Base-by-base conservation (phyloP, 2,888 invertebrate species). In the Cephus rjabovi region DNA sequence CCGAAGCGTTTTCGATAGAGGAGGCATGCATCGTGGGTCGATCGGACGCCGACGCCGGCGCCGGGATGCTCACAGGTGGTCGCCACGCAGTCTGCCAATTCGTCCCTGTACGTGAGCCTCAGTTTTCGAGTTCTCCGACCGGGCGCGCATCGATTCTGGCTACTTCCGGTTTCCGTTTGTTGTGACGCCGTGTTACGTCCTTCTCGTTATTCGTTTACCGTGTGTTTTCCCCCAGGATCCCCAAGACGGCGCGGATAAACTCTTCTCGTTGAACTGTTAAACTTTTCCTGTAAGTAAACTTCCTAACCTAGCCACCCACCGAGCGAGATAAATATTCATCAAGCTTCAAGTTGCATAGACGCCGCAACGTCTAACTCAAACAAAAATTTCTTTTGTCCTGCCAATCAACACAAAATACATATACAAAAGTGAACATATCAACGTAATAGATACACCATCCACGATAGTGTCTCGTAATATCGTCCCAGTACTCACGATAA, bases 51-150 rank as follows among this genome's bases (percentile, higher is more conserved):
- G 89, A 89, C 89, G 88, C 89, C 86, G 88, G 88, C 89, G 89
- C 86, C 85, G 83, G 81, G 83, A 86, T 82, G 88, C 83, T 89
- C 87, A 89, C 90, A 89, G 89, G 89, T 89, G 89, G 89, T 90
- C 90, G 89, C 88, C 89, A 89, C 88, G 90, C 90, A 90, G 89
- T 89, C 89, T 89, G 85, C 84, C 85, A 82, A 85, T 88, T 87
- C 86, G 86, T 84, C 83, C 84, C 86, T 84, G 85, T 79, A 84
- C 82, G 80, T 80, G 85, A 84, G 81, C 82, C 81, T 84, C 83
- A 83, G 80, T 79, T 86, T 85, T 85, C 88, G 88, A 86, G 86
- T 87, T 89, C 85, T 85, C 85, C 86, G 86, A 87, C 86, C 86
- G 86, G 82, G 75, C 79, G 80, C 74, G 78, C 77, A 77, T 80